phyloP scores from a whole-genome alignment of 2,888 invertebrate genomes.

The Acanthosepion pharaonis region DNA sequence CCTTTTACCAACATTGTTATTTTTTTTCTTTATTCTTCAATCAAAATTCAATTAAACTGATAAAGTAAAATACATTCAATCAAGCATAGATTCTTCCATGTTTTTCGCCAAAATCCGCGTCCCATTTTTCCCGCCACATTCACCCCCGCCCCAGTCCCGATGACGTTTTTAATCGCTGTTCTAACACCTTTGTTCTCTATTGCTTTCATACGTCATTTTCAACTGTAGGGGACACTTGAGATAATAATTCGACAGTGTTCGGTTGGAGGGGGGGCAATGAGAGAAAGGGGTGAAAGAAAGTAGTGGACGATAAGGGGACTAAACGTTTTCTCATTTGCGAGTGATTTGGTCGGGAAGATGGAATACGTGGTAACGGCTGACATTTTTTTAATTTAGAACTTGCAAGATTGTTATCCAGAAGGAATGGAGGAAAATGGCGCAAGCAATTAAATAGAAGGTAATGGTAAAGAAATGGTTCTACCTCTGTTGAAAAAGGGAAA shows the following conservation, averaged over 20 bases:
- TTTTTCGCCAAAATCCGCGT: not conserved
- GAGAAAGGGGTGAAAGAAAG: not conserved
- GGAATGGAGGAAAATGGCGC: not conserved
- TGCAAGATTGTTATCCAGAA: not conserved
- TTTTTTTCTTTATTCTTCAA: not conserved
- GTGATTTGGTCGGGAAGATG: conserved; percentile 1
- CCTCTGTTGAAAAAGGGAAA: not conserved
- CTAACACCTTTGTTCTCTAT: not conserved
- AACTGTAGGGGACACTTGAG: conserved; percentile 22
- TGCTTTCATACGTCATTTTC: not conserved
- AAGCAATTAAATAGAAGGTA: not conserved
- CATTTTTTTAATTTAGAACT: not conserved
- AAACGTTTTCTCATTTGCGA: not conserved
- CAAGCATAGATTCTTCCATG: not conserved
- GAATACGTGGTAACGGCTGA: not conserved
- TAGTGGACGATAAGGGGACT: not conserved
- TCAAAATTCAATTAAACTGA: not conserved
- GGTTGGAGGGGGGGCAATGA: not conserved
- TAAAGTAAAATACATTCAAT: not conserved
- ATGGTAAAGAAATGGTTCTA: not conserved
- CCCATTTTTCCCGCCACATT: not conserved
- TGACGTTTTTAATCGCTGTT: not conserved
- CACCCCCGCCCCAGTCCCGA: not conserved
- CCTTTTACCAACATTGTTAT: not conserved
- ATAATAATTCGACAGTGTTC: not conserved